Evolutionary conservation across 2,797 vertebrate genomes (phyloP), one percentile per base, ranked within the genome.

Genomic region (Acipenser transmontanus): DNA sequence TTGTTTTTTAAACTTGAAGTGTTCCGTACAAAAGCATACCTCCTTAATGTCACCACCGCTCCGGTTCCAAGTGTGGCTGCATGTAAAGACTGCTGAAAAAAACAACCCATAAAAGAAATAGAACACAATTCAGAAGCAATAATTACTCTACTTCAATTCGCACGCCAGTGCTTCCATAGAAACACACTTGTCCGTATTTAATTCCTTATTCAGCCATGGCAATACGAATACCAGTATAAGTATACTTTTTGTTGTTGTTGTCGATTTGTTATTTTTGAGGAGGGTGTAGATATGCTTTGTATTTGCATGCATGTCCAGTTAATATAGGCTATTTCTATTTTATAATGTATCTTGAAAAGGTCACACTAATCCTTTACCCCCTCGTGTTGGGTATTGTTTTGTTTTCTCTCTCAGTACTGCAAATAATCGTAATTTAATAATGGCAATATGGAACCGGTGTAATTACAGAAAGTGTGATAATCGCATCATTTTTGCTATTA

Each of bases 1-100:
- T 92, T 95, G 93, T 95, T 95, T 95, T 95, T 95, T 92, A 95
- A 95, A 95, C 92, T 95, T 93, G 91, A 94, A 93, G 92, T 92
- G 92, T 91, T 92, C 83, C 12, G 74, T 84, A 95, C 93, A 96
- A 95, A 94, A 90, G 85, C 87, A 76, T 87, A 87, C 84, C 90
- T 92, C 89, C 87, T 89, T 89, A 91, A 93, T 94, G 93, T 93
- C 92, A 93, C 91, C 87, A 88, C 85, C 86, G 77, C 83, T 79
- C 80, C 85, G 80, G 82, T 81, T 83, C 86, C 80, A 81, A 86
- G 86, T 84, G 89, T 87, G 82, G 76, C 83, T 83, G 77, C 65
- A 76, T 72, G 79, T 75, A 78, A 81, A 85, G 76, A 79, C 75
- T 68, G 76, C 73, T 81, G 80, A 75, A 78, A 74, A 71, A 64